A percentile compares a stretch with the other conserved stretches of the same genome.
These are phyloP conservation scores for Malthinus flaveolus DNA, from an alignment of 2,888 invertebrate species.

Conservation along the genomic window DNA sequence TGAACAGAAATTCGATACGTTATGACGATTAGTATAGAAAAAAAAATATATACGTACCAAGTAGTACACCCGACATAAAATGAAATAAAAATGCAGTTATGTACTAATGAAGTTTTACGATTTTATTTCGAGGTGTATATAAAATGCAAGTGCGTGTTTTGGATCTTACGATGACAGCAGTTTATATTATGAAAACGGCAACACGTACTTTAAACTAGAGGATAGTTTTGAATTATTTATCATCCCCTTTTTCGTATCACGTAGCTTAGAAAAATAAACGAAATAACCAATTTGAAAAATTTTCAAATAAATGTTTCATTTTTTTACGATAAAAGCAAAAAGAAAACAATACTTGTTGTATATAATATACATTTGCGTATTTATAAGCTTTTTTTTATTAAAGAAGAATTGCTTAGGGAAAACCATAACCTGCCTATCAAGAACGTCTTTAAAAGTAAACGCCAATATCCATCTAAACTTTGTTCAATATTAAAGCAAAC, in stretches of 20 bases:
- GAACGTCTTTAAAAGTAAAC: conserved; percentile 12
- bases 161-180: conserved; percentile 5
- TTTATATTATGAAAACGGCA: conserved; percentile 17
- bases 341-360: not conserved
- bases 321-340: not conserved
- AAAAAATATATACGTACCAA: conserved; percentile 12
- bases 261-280: conserved; percentile 6
- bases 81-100: not conserved
- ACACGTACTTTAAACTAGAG: conserved; percentile 18
- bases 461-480: conserved; percentile 13
- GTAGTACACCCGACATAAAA: conserved; percentile 9
- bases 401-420: conserved; percentile 3
- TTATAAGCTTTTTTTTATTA: conserved; percentile 4
- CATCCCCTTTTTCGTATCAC: conserved; percentile 19
- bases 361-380: not conserved
- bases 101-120: not conserved
- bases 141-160: conserved; percentile 28
- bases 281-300: not conserved
- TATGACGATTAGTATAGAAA: conserved; percentile 14
- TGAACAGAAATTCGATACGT: conserved; percentile 14
- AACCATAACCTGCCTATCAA: conserved; percentile 12
- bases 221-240: conserved; percentile 26
- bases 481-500: conserved; percentile 18
- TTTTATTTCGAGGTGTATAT: conserved; percentile 17
- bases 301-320: not conserved